Conservation (phyloP, 1,140 invertebrate genomes). For the Eciton burchellii region DNA sequence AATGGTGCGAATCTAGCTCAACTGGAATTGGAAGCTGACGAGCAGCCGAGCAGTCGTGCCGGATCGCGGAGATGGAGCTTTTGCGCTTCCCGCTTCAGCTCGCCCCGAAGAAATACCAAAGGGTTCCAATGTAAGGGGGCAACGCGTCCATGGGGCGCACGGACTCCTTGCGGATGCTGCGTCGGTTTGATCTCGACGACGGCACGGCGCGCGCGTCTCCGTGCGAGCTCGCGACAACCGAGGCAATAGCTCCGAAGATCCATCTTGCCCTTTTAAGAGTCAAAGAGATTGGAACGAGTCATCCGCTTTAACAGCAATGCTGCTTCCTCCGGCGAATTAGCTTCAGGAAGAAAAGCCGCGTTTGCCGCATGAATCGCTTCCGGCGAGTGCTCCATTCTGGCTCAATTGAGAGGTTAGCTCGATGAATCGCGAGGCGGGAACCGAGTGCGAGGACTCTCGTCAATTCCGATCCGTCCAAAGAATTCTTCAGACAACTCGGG, state of each 20-base stretch:
- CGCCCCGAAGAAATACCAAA: background rate
- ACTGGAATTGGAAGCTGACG: conserved; percentile 15
- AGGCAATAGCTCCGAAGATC: background rate
- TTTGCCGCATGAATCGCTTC: background rate
- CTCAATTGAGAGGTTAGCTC: background rate
- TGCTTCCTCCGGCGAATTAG: background rate
- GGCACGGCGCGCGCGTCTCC: background rate
- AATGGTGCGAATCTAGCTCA: conserved; percentile 30
- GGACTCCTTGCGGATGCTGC: background rate
- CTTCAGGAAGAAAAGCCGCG: background rate
- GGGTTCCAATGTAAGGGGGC: background rate
- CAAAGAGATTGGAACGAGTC: background rate
- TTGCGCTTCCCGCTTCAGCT: background rate
- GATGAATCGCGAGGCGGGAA: conserved; percentile 20
- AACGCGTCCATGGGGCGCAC: conserved; percentile 10
- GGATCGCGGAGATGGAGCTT: background rate
- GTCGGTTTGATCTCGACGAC: conserved; percentile 33
- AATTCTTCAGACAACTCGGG: conserved; percentile 2
- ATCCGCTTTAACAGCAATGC: background rate
- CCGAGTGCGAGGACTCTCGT: background rate
- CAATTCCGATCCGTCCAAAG: conserved; percentile 61
- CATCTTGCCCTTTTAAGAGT: background rate
- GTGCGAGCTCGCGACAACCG: too few species aligned
- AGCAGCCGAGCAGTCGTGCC: conserved; percentile 9
- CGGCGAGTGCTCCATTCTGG: background rate